Evolutionary conservation across 2,797 vertebrate species (phyloP).

Genomic region (Salmo trutta): DNA sequence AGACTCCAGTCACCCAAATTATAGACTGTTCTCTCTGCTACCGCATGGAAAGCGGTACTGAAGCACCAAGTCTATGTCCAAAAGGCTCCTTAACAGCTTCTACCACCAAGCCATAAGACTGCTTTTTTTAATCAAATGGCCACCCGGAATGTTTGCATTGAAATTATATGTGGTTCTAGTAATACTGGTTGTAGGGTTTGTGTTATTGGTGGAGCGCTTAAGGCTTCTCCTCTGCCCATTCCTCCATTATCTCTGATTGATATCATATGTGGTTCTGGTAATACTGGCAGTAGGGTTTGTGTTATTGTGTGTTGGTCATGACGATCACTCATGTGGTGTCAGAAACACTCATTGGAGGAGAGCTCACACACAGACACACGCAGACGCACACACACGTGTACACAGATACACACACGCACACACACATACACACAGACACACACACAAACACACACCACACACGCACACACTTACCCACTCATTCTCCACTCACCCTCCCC

Average conservation of each 20-base stretch:
- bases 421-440: too few species aligned
- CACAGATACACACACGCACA: background rate
- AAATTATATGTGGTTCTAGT: constrained; percentile 40
- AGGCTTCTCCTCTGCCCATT: constrained; percentile 10
- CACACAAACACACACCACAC: background rate
- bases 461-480: background rate
- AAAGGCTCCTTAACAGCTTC: too few species aligned
- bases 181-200: constrained; percentile 26
- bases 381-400: too few species aligned
- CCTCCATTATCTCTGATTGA: constrained; percentile 38
- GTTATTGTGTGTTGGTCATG: constrained; percentile 32
- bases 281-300: constrained; percentile 23
- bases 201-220: background rate
- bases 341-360: constrained; percentile 39
- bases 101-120: too few species aligned
- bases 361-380: background rate
- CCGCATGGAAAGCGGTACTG: too few species aligned
- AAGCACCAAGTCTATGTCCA: too few species aligned
- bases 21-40: too few species aligned
- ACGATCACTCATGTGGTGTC: constrained; percentile 43
- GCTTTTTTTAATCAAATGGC: too few species aligned
- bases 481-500: background rate
- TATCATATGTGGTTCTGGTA: constrained; percentile 41
- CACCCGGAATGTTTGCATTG: constrained; percentile 11
- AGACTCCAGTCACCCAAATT: too few species aligned